Base-by-base conservation (phyloP, 1,140 invertebrate species). In the Drosophila chauvacae region DNA sequence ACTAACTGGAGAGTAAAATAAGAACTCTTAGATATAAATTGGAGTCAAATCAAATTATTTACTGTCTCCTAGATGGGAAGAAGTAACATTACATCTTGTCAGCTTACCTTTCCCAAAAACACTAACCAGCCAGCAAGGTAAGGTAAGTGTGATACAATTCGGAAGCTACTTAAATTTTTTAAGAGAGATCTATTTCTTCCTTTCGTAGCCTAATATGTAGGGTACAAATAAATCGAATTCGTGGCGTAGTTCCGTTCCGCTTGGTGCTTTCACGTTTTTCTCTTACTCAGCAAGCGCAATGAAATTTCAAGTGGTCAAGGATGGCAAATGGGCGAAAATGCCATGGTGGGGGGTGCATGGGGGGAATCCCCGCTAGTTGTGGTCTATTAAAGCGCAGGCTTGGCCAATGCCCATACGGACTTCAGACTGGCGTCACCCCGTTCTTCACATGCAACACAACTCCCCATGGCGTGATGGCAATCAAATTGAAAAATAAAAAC, bases 261-360 rank as follows among this genome's bases (percentile, higher is more conserved):
- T 14, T 6, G 7, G 16, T n/a, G 23, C 28, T 51, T 51, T 45
- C 26, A 26, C 55, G 13, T 64, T 35, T 45, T 71, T 33, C 39
- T 28, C 60, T 44, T 47, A 37, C 61, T 63, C 45, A 58, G 73
- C 72, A 62, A 73, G 65, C 63, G 81, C 78, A 86, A 70, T 82
- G 74, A 81, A 83, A 81, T 82, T 87, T 71, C 64, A 70, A 85
- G 83, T 76, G 79, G 28, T 60, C 48, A 55, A 73, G 70, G 68
- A 60, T 72, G 68, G 65, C 16, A 71, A 68, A 47, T 62, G 65
- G 37, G 44, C 44, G 13, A 41, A 71, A 48, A 47, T 2, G 5
- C 48, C 48, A n/a, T 1, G 3, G 47, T 3, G 14, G 23, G 5
- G 23, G 3, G 23, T 3, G 1, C 3, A 18, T n/a, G n/a, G n/a